Conservation (phyloP, 2,888 invertebrate species). For the Epinotia nisella region DNA sequence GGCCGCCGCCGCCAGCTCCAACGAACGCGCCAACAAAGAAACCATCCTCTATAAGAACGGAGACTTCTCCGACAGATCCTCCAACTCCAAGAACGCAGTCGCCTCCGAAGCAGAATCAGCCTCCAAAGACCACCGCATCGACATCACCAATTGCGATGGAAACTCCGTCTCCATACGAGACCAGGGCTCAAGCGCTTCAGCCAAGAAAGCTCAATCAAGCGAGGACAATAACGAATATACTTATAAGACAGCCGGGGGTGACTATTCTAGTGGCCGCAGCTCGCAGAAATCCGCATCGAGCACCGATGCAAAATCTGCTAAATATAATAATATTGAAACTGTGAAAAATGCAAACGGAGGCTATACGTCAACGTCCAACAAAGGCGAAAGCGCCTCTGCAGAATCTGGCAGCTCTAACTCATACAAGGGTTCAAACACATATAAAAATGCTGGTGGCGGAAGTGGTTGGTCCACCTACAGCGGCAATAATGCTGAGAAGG, state of each 20-base stretch:
- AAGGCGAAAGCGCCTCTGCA: not conserved
- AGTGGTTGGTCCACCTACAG: no score
- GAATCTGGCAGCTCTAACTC: not conserved
- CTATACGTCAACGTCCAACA: not conserved
- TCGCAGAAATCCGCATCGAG: not conserved
- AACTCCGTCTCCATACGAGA: not conserved
- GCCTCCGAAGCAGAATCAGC: not conserved
- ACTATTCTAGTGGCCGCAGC: not conserved
- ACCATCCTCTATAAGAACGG: not conserved
- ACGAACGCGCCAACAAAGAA: not conserved
- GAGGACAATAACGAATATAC: not conserved
- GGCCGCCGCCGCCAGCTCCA: constrained; percentile 2
- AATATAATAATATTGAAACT: not conserved
- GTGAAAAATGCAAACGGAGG: not conserved
- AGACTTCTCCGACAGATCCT: not conserved
- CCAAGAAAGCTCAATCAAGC: not conserved
- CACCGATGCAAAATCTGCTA: not conserved
- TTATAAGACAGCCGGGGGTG: not conserved
- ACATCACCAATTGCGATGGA: not conserved
- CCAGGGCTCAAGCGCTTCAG: not conserved
- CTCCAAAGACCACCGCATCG: not conserved
- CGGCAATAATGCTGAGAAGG: no score
- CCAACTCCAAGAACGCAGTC: not conserved
- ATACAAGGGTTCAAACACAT: no score
- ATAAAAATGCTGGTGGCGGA: no score